phyloP scores from a whole-genome alignment of 2,888 invertebrate genomes.

The Cryptocephalus primarius region DNA sequence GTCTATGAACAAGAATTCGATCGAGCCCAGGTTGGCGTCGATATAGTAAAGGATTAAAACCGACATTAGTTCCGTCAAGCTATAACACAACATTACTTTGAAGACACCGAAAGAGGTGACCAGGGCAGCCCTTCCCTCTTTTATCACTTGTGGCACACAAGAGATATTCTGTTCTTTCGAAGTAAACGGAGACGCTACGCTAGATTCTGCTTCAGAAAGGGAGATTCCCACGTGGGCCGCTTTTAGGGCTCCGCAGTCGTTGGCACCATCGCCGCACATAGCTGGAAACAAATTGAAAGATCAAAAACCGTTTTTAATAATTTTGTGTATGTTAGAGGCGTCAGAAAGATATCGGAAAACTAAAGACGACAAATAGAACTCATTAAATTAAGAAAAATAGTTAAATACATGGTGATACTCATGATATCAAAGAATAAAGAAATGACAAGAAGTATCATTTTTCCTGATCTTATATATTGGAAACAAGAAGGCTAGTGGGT shows the following conservation, averaged over 20 bases:
- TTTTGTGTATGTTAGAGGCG: too few species aligned
- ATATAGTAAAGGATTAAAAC: conserved; percentile 76
- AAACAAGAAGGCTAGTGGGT: too few species aligned
- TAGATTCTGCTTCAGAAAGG: conserved; percentile 83
- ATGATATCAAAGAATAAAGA: too few species aligned
- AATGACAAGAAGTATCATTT: too few species aligned
- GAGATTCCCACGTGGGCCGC: conserved; percentile 89
- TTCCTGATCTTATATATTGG: too few species aligned
- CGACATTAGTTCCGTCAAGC: conserved; percentile 81
- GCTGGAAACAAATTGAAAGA: conserved; percentile 39
- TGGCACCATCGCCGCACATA: conserved; percentile 97
- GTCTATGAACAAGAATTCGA: conserved; percentile 58
- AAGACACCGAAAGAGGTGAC: conserved; percentile 96
- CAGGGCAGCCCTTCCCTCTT: conserved; percentile 85
- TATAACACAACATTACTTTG: conserved; percentile 96
- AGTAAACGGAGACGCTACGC: conserved; percentile 91
- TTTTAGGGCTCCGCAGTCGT: conserved; percentile 90
- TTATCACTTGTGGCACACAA: conserved; percentile 69
- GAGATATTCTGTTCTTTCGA: conserved; percentile 74
- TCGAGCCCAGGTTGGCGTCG: conserved; percentile 48
- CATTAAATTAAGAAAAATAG: too few species aligned
- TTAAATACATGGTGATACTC: too few species aligned
- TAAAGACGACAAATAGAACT: too few species aligned
- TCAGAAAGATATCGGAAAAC: too few species aligned
- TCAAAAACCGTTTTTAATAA: not conserved